These are phyloP conservation scores for Penelope pileata DNA, from an alignment of 2,113 vertebrate genomes.

Conservation along the genomic window DNA sequence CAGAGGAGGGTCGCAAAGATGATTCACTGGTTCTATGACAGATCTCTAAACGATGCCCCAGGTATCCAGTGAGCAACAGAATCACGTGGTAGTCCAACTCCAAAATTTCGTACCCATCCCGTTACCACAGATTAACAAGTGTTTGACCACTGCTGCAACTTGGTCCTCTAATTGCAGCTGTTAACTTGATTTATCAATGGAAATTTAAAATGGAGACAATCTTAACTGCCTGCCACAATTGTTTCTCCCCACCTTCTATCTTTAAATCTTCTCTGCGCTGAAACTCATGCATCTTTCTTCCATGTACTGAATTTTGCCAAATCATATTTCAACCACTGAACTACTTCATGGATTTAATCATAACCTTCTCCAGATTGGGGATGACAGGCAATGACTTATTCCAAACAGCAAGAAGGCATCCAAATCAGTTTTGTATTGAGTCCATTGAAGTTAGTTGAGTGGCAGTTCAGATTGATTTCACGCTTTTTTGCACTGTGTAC, in stretches of 20 bases:
- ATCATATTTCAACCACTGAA: not conserved
- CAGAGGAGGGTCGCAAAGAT: too few relatives aligned
- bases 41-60: not conserved
- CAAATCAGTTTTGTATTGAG: not conserved
- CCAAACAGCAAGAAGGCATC: not conserved
- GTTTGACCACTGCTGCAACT: not conserved
- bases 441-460: not conserved
- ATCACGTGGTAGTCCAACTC: not conserved
- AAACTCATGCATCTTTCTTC: not conserved
- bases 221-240: not conserved
- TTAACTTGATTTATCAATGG: not conserved
- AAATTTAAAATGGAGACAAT: not conserved
- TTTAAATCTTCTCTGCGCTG: not conserved
- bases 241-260: not conserved
- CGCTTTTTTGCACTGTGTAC: not conserved
- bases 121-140: not conserved
- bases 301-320: not conserved
- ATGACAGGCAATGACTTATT: not conserved
- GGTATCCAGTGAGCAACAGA: not conserved
- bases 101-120: not conserved
- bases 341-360: not conserved
- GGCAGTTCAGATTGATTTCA: not conserved
- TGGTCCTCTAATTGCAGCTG: not conserved
- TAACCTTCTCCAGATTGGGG: not conserved
- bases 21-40: too few relatives aligned